These are phyloP conservation scores for Zoanthus gigantus DNA, from an alignment of 92 coral and sea anemone species.

Conservation along the genomic window DNA sequence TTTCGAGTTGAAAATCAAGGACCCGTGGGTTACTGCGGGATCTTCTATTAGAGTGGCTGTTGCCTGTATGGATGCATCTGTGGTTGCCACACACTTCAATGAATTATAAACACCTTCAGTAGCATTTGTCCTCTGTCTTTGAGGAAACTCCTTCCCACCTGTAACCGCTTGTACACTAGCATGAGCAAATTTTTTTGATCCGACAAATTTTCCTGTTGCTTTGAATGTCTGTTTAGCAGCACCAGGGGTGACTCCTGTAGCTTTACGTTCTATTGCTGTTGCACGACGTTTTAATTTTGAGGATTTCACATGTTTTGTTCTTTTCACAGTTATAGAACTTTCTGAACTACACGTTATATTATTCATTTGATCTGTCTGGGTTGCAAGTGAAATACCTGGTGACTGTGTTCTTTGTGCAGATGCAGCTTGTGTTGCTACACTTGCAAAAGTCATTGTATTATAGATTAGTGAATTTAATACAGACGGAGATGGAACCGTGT, in stretches of 20 bases:
- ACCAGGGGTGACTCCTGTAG: background rate
- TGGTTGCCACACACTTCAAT: background rate
- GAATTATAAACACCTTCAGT: background rate
- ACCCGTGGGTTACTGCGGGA: background rate
- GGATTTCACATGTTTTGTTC: background rate
- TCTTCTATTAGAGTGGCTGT: background rate
- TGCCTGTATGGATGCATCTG: slow-evolving; percentile 20
- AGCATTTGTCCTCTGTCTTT: background rate
- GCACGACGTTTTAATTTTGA: background rate
- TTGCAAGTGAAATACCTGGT: slow-evolving; percentile 19
- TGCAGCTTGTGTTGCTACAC: slow-evolving; percentile 27
- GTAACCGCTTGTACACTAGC: slow-evolving; percentile 23
- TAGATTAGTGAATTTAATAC: background rate
- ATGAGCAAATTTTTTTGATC: background rate
- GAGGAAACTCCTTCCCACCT: slow-evolving; percentile 5
- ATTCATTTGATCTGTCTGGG: slow-evolving; percentile 14
- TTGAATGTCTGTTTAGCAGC: background rate
- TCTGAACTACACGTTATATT: background rate
- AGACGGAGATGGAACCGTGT: background rate
- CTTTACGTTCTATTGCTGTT: background rate
- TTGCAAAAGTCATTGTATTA: background rate
- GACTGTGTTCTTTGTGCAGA: slow-evolving; percentile 3
- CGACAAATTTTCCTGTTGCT: background rate
- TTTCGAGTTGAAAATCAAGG: background rate
- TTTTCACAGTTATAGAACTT: background rate